Base-by-base conservation (phyloP, 2,888 invertebrate genomes). In the Eudasyphora cyanicolor region DNA sequence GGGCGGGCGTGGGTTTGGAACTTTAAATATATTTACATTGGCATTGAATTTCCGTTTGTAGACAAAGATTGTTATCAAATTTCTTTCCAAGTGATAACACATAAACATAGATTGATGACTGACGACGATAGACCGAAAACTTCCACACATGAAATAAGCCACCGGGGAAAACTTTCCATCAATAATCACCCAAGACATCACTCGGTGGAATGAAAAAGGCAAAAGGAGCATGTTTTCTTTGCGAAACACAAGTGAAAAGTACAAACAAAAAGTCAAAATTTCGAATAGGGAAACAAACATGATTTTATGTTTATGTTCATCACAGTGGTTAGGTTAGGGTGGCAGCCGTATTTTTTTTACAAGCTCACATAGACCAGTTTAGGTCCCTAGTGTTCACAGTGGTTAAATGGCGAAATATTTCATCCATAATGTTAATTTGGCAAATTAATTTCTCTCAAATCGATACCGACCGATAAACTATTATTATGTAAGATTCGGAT, bases 81-180 rank as follows among this genome's bases (percentile, higher is more conserved):
- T 64, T 64, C 64, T n/a, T n/a, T 64, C 60, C 19, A 67, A 67
- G 24, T 67, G 67, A 8, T 42, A 24, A 12, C 35, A 64, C 42
- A 67, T 67, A 67, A 67, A 67, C 64, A 67, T 42, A 42, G 67
- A 67, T 67, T 67, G 38, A 67, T 67, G 67, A 67, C 67, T 42
- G 60, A 29, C n/a, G 60, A 27, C 24, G 42, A 67, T 67, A 42
- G 67, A 42, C 67, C 42, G 42, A 67, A 67, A 67, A 67, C 67
- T 67, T 42, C 24, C 67, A 42, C 67, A 67, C 24, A 67, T 24
- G 67, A 67, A 24, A 42, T 21, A 42, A 42, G 14, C 19, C 35
- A 14, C 6, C 35, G 24, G 21, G 12, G 35, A n/a, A 38, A 67
- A 38, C 67, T 67, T 42, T 24, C 14, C 42, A 67, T 67, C 38